These are phyloP conservation scores for Eptatretus burgeri DNA, from an alignment of 2,113 vertebrate genomes.

Conservation along the genomic window DNA sequence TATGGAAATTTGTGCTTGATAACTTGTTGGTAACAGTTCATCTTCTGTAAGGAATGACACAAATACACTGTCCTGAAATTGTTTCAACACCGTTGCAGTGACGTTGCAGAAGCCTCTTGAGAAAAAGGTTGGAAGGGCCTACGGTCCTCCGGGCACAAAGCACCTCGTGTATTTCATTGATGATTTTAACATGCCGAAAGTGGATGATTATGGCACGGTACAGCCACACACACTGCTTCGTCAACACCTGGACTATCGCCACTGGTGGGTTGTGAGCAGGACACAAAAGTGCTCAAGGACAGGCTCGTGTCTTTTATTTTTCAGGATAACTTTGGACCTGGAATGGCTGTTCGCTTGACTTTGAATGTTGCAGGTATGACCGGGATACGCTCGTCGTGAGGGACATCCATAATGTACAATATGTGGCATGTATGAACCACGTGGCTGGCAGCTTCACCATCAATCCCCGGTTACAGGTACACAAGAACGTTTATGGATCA, in stretches of 20 bases:
- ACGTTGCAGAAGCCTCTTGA: constrained; percentile 67
- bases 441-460: constrained; percentile 72
- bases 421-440: constrained; percentile 88
- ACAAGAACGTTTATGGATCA: too few relatives aligned
- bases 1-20: too few relatives aligned
- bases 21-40: too few relatives aligned
- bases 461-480: constrained; percentile 75
- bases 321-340: background rate
- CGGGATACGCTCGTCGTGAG: constrained; percentile 50
- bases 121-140: constrained; percentile 66
- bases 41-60: too few relatives aligned
- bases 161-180: constrained; percentile 65
- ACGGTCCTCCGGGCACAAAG: constrained; percentile 41
- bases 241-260: constrained; percentile 75
- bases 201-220: constrained; percentile 54
- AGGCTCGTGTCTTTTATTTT: background rate
- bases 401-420: constrained; percentile 58
- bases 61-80: too few relatives aligned
- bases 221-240: constrained; percentile 69
- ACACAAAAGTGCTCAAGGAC: background rate
- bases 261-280: constrained; percentile 31
- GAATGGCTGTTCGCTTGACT: background rate
- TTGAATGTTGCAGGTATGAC: constrained; percentile 37
- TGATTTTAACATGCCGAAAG: constrained; percentile 74
- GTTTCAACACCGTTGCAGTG: constrained; percentile 16